phyloP scores from a whole-genome alignment of 23 tunicate species.

The Corella eumyota region DNA sequence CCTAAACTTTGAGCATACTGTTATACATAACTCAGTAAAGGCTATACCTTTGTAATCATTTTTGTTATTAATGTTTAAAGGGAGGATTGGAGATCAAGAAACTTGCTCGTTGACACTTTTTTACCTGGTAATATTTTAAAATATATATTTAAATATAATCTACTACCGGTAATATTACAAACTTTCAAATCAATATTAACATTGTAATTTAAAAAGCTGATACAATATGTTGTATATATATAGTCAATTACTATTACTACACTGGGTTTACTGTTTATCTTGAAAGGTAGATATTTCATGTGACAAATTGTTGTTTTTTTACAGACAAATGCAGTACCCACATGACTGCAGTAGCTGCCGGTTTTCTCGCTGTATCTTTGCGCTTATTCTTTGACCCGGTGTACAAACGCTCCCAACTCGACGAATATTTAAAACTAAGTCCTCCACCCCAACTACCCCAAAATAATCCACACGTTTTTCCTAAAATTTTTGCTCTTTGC shows the following conservation, averaged over 20 bases:
- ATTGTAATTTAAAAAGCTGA: not conserved
- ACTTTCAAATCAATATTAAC: no score
- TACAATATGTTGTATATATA: not conserved
- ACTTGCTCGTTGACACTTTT: conserved; percentile 11
- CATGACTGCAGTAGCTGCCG: conserved; percentile 52
- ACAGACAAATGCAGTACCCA: conserved; percentile 69
- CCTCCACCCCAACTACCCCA: no score
- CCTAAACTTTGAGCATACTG: no score
- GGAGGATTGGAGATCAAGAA: conserved; percentile 39
- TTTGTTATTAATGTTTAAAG: conserved; percentile 10
- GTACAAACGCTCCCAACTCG: conserved; percentile 14
- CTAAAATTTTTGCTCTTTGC: no score
- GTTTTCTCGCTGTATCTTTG: conserved; percentile 34
- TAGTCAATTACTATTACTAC: not conserved
- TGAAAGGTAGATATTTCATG: no score
- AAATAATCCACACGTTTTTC: no score
- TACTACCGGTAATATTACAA: not conserved
- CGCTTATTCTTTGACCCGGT: conserved; percentile 42
- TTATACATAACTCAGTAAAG: no score
- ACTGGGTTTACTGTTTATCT: no score
- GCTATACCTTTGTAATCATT: no score
- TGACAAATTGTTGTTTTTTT: not conserved
- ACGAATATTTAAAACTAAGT: no score
- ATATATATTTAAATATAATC: not conserved
- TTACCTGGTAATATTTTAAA: conserved; percentile 8